Conservation (phyloP, 92 coral and sea anemone species). For the Actinernus sp. region DNA sequence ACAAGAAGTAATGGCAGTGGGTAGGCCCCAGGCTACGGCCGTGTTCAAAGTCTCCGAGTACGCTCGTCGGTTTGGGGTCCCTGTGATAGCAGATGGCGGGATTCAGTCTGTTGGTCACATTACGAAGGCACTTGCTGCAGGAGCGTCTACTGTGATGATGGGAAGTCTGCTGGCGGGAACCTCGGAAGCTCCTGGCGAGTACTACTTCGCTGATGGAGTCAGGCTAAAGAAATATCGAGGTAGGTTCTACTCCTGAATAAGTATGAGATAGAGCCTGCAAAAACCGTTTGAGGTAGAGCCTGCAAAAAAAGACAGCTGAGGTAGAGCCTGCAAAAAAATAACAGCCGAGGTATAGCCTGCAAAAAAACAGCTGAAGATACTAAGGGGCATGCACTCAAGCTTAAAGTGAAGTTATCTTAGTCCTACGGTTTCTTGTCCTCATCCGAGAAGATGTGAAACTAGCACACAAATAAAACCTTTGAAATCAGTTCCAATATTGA, state of each 20-base stretch:
- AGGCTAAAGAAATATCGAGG: slow-evolving; percentile 97
- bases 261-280: too few species aligned
- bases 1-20: slow-evolving; percentile 99
- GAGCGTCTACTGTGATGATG: slow-evolving; percentile 99
- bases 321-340: too few species aligned
- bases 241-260: slow-evolving; percentile 4
- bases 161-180: slow-evolving; percentile 99
- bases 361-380: too few species aligned
- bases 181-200: slow-evolving; percentile 97
- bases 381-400: too few species aligned
- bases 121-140: slow-evolving; percentile 88
- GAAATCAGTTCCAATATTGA: too few species aligned
- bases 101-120: slow-evolving; percentile 90
- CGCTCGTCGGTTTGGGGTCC: slow-evolving; percentile 92
- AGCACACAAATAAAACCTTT: too few species aligned
- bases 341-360: too few species aligned
- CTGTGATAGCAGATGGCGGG: slow-evolving; percentile 99
- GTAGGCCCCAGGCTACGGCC: slow-evolving; percentile 98
- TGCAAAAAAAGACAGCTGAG: too few species aligned
- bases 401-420: too few species aligned
- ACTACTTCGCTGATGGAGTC: slow-evolving; percentile 91
- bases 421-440: too few species aligned
- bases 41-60: slow-evolving; percentile 95
- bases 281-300: too few species aligned
- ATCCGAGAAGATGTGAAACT: too few species aligned